These are phyloP conservation scores for Coreoperca whiteheadi DNA, from an alignment of 2,113 vertebrate species.

Conservation along the genomic window DNA sequence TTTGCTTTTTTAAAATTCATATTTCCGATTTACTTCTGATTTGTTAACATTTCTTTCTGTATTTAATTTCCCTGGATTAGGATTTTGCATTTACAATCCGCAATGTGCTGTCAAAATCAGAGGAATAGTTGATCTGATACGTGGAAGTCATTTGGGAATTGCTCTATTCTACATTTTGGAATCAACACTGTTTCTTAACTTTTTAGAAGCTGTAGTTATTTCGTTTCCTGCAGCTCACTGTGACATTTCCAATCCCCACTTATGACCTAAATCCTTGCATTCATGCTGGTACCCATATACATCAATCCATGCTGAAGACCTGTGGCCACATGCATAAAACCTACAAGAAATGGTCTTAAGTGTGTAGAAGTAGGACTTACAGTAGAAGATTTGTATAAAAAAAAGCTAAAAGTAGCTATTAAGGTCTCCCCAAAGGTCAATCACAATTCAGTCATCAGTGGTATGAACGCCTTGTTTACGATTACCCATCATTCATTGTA, in stretches of 20 bases:
- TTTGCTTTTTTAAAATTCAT: background rate
- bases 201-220: conserved; percentile 21
- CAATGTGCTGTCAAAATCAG: background rate
- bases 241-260: conserved; percentile 11
- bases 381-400: too few relatives aligned
- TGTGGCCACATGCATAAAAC: background rate
- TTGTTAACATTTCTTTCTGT: background rate
- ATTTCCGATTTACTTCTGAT: background rate
- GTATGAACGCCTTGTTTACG: too few relatives aligned
- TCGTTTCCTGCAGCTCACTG: conserved; percentile 31
- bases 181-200: conserved; percentile 7
- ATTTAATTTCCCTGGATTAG: background rate
- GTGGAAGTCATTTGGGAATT: conserved; percentile 32
- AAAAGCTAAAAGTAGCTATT: too few relatives aligned
- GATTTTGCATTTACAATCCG: conserved; percentile 36
- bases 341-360: too few relatives aligned
- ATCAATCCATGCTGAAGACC: background rate
- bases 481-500: background rate
- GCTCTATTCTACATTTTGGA: conserved; percentile 25
- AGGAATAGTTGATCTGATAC: conserved; percentile 25
- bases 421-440: too few relatives aligned
- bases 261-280: background rate
- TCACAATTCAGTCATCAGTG: too few relatives aligned
- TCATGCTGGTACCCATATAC: background rate
- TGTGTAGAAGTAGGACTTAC: background rate